Evolutionary conservation across 2,113 vertebrate genomes (phyloP).

Genomic region (Melanotaenia duboulayi): DNA sequence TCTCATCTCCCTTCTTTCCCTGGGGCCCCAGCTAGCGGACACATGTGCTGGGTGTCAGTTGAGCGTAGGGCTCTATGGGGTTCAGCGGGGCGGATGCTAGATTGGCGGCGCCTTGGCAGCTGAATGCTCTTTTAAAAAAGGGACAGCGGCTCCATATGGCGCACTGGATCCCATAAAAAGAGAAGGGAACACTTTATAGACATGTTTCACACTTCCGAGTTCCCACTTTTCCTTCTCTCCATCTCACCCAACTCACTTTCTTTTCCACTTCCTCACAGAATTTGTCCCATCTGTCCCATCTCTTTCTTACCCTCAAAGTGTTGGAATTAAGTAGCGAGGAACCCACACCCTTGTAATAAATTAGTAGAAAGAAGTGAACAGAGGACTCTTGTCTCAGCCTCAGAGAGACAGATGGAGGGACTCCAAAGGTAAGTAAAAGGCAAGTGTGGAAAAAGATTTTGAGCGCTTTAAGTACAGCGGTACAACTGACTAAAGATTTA

Average conservation of each 20-base stretch:
- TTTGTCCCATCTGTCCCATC: constrained; percentile 51
- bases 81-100: constrained; percentile 71
- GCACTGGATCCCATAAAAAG: constrained; percentile 69
- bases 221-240: constrained; percentile 63
- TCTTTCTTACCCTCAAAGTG: constrained; percentile 42
- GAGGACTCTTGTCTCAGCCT: constrained; percentile 60
- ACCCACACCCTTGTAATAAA: constrained; percentile 46
- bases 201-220: constrained; percentile 84
- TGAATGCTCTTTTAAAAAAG: constrained; percentile 73
- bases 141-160: constrained; percentile 79
- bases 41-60: constrained; percentile 80
- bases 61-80: constrained; percentile 55
- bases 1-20: constrained; percentile 54
- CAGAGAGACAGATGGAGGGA: constrained; percentile 63
- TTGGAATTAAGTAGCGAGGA: constrained; percentile 45
- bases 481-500: constrained; percentile 66
- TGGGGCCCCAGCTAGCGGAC: constrained; percentile 60
- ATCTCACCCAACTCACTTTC: constrained; percentile 30
- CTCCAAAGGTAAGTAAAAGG: constrained; percentile 69
- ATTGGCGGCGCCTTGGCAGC: constrained; percentile 72
- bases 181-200: constrained; percentile 79
- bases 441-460: constrained; percentile 68
- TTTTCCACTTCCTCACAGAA: constrained; percentile 48
- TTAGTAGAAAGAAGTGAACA: constrained; percentile 47
- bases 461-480: constrained; percentile 49